These are phyloP conservation scores for Habrosyne pyritoides DNA, from an alignment of 2,888 invertebrate genomes.

Conservation along the genomic window DNA sequence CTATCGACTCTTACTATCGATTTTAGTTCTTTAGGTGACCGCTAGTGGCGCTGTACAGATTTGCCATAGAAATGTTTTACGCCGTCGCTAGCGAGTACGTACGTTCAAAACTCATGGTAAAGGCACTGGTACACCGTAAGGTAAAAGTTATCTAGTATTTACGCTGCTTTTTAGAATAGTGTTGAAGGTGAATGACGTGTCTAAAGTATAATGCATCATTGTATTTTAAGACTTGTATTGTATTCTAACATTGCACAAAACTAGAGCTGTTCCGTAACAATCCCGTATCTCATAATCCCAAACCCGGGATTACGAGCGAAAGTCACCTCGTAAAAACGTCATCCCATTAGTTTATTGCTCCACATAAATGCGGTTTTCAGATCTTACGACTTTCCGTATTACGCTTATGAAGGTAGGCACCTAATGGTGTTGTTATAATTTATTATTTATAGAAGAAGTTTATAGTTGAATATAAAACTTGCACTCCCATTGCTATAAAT, in stretches of 20 bases:
- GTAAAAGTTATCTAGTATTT: too few species aligned
- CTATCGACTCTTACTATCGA: too few species aligned
- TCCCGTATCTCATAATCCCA: constrained; percentile 9
- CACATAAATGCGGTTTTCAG: constrained; percentile 3
- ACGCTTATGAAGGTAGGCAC: background rate
- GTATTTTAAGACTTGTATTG: too few species aligned
- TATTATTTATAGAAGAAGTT: constrained; percentile 1
- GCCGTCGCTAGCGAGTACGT: too few species aligned
- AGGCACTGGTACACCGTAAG: too few species aligned
- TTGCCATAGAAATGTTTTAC: too few species aligned
- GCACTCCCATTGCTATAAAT: background rate
- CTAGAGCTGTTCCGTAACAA: background rate
- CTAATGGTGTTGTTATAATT: background rate
- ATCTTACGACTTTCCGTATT: background rate
- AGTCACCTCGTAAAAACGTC: constrained; percentile 18
- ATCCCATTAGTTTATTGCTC: constrained; percentile 13
- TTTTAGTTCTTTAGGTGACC: too few species aligned
- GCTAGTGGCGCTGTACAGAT: too few species aligned
- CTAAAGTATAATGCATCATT: too few species aligned
- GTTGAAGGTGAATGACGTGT: too few species aligned
- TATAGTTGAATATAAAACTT: background rate
- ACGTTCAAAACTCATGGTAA: too few species aligned
- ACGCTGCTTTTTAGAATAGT: too few species aligned
- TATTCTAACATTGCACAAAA: background rate
- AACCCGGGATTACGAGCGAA: constrained; percentile 9